A percentile compares a stretch with the other conserved stretches of the same genome.
Evolutionary conservation across 2,797 vertebrate genomes (phyloP).

Genomic region (Sarcoramphus papa): DNA sequence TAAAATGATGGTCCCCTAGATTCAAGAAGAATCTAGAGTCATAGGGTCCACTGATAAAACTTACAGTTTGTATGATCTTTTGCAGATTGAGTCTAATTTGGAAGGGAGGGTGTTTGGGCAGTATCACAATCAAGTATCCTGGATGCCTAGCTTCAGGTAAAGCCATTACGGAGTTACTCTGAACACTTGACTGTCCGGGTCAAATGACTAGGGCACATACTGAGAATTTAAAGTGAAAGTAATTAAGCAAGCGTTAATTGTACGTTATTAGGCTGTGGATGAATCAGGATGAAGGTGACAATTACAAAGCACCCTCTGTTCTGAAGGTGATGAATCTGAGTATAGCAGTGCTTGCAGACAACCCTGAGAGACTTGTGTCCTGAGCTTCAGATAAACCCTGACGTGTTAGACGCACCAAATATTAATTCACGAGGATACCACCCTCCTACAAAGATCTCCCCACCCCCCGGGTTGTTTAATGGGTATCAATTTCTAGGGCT

Average conservation of each 20-base stretch:
- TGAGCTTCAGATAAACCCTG: neutral
- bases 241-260: slow-evolving; percentile 24
- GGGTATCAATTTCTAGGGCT: neutral
- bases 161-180: neutral
- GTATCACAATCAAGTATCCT: no score
- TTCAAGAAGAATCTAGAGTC: neutral
- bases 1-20: neutral
- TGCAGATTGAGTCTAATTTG: neutral
- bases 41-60: neutral
- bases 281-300: neutral
- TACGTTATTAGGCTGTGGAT: neutral
- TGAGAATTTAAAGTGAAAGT: neutral
- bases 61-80: rapidly evolving
- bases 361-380: neutral
- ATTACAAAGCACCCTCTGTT: neutral
- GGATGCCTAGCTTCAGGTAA: neutral
- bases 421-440: neutral
- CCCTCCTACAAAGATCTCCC: neutral
- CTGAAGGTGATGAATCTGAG: neutral
- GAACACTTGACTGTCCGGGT: neutral
- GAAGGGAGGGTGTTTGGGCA: neutral
- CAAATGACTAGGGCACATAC: neutral
- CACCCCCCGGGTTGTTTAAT: neutral
- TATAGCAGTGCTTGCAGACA: neutral
- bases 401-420: neutral